Evolutionary conservation across 2,113 vertebrate species (phyloP), one percentile per base, ranked within the genome.

Genomic region (Eleginops maclovinus): DNA sequence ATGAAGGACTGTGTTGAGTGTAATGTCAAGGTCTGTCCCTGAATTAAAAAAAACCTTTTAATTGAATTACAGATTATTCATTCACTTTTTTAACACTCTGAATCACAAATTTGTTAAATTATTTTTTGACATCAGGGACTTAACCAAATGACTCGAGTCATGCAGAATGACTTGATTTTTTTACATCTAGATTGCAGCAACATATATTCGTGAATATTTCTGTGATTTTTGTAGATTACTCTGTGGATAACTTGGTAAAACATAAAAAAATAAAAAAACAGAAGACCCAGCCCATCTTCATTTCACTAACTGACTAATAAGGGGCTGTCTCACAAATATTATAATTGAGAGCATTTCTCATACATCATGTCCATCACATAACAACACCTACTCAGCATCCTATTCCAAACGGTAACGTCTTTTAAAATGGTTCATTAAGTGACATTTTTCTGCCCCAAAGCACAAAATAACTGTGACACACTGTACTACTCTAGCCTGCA

Each of bases 361-460:
- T 69, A 70, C 58, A 69, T 70, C 41, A 70, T 79, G 61, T 83
- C 89, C 83, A 77, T 84, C 67, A 89, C 77, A 79, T 81, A 71
- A 85, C 79, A 83, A 90, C 76, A 89, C 60, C 44, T 65, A 89
- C 56, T 84, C 67, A 70, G 56, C 72, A 75, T 77, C 44, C 81
- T 85, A 86, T 28, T 69, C 78, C 76, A 62, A 41, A 81, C 26
- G 71, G 17, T 59, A 63, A 85, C 72, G 28, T 83, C 56, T 15
- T 75, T 75, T 74, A 65, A 81, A 75, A 87, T 8, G 59, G 66
- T 81, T 76, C 61, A 46, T 82, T 36, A 71, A 55, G 75, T 82
- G 65, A 82, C 26, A 21, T 17, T 64, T 74, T 70, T 77, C 68
- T 76, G 72, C 65, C 50, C 44, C 10, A 8, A 21, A 65, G 36